Percentiles rank a stretch among this genome's conserved stretches.
Conservation (phyloP, 1,140 invertebrate genomes). For the Sycobia sp. region DNA sequence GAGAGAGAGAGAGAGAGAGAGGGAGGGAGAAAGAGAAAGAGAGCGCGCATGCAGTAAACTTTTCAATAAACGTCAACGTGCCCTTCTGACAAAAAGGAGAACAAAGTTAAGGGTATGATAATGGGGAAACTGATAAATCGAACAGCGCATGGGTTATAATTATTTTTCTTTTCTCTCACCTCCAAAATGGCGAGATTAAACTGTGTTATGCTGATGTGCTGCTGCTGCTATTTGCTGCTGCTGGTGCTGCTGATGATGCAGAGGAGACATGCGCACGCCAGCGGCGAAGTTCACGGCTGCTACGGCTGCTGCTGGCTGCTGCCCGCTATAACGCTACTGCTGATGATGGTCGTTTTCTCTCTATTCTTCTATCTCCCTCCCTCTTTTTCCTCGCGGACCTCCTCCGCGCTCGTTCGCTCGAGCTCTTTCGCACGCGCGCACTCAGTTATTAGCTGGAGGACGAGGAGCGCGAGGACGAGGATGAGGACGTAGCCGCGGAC, state of each 20-base stretch:
- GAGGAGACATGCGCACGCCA: slow-evolving; percentile 47
- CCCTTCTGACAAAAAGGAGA: slow-evolving; percentile 7
- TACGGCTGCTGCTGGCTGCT: slow-evolving; percentile 13
- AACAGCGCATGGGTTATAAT: slow-evolving; percentile 5
- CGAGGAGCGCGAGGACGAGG: not conserved
- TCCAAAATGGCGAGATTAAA: slow-evolving; percentile 57
- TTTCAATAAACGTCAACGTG: slow-evolving; percentile 13
- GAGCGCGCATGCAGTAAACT: slow-evolving; percentile 4
- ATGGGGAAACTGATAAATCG: too few species aligned
- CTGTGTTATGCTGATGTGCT: slow-evolving; percentile 32
- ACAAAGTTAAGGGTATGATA: not conserved
- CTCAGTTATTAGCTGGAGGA: too few species aligned
- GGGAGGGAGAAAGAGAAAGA: not conserved
- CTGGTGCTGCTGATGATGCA: not conserved
- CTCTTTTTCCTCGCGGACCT: not conserved
- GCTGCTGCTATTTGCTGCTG: not conserved
- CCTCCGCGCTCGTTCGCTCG: not conserved
- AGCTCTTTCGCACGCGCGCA: not conserved
- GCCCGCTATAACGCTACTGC: not conserved
- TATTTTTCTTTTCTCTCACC: slow-evolving; percentile 48
- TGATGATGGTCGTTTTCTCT: slow-evolving; percentile 25
- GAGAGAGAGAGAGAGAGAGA: slow-evolving; percentile 12
- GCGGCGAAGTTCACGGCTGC: not conserved
- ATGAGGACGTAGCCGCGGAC: not conserved
- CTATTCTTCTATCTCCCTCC: not conserved